Evolutionary conservation across 2,113 vertebrate species (phyloP), one percentile per base, ranked within the genome.

Genomic region (Anser cygnoides): DNA sequence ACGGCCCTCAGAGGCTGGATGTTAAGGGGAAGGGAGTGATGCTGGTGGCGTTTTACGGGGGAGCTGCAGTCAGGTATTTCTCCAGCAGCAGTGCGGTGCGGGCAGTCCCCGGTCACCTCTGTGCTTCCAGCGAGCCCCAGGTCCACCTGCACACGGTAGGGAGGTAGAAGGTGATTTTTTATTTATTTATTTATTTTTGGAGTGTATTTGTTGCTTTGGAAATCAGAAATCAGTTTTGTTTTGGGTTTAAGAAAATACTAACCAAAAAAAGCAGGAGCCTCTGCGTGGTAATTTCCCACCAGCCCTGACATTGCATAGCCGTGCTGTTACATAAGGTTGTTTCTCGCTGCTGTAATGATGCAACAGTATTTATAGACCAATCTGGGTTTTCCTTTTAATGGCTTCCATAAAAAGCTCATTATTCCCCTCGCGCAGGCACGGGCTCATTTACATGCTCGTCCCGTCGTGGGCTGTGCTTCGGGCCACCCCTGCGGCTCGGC

Each of bases 381-480:
- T 84, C 92, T 87, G 93, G 94, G 72, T 52, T 94, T 90, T 85
- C 82, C 93, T 92, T 84, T 92, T 96, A 84, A 95, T 94, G 87
- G 87, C 89, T 78, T 13, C 95, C 95, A 95, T 94, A 73, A 95
- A 94, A 95, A 96, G 54, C 94, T 96, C 86, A 23, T 97, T 94
- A 93, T 95, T 94, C 89, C 90, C 76, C 76, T 54, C 49, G 3
- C 67, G 33, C 67, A 41, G 71, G 5, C 71, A 6, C 59, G 7
- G 78, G 1, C 78, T 96, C 93, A 91, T 96, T 89, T 92, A 67
- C 88, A 59, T 90, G 70, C 90, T 23, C 9, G 21, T 84, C 68
- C 92, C 13, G 29, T 71, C 82, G 49, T 72, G 12, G 12, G 79
- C 90, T 82, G 23, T 55, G 11, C 13, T 79, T 78, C 13, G 90